phyloP scores from a whole-genome alignment of 2,797 vertebrate species.

The Rhabdophis nuchalis region DNA sequence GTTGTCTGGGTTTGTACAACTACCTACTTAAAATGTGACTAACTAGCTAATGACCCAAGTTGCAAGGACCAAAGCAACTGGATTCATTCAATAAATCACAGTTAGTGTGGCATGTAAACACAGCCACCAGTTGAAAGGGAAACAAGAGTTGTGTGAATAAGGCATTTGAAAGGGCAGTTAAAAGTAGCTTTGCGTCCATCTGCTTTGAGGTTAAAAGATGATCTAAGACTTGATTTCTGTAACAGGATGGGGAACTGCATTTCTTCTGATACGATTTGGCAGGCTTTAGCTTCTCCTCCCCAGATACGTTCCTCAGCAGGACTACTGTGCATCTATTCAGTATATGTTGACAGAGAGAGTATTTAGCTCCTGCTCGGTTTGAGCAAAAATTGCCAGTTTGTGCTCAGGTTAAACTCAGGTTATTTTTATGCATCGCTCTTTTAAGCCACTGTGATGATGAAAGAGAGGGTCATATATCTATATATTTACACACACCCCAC shows the following conservation, averaged over 20 bases:
- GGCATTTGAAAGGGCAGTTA: background rate
- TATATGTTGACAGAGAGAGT: background rate
- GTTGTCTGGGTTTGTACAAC: background rate
- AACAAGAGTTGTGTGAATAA: background rate
- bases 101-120: background rate
- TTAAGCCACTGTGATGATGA: background rate
- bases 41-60: background rate
- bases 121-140: background rate
- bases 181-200: background rate
- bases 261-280: background rate
- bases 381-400: background rate
- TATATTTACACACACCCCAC: background rate
- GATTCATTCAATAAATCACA: background rate
- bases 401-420: background rate
- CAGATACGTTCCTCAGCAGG: background rate
- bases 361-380: background rate
- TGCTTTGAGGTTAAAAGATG: background rate
- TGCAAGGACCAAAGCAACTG: background rate
- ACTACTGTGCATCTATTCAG: background rate
- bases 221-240: background rate
- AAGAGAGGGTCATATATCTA: background rate
- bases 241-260: background rate
- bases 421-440: background rate
- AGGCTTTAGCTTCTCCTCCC: background rate
- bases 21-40: background rate